Evolutionary conservation across 2,888 invertebrate genomes (phyloP).

Genomic region (Unio pictorum): DNA sequence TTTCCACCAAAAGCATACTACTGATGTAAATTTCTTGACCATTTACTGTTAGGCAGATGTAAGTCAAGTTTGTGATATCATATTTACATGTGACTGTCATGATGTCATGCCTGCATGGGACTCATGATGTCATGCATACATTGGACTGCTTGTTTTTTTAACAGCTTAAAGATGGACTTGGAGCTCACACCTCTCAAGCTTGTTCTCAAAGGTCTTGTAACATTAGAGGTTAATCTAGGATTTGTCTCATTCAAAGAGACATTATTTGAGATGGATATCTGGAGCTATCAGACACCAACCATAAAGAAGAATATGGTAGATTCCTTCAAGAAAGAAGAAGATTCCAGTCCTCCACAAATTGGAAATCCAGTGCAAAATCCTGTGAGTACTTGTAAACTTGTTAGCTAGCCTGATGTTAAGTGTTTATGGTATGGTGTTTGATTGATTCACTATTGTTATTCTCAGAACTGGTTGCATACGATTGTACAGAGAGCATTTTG

Average conservation of each 20-base stretch:
- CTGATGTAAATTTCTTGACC: too few relatives aligned
- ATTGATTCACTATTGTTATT: too few relatives aligned
- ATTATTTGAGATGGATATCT: slow-evolving; percentile 13
- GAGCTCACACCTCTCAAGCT: slow-evolving; percentile 15
- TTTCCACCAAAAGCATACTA: too few relatives aligned
- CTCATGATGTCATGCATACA: slow-evolving; percentile 15
- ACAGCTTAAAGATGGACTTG: slow-evolving; percentile 16
- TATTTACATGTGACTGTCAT: background rate
- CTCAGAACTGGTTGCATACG: too few relatives aligned
- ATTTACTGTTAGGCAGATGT: too few relatives aligned
- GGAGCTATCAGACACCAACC: slow-evolving; percentile 14
- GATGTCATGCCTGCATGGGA: background rate
- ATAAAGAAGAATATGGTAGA: slow-evolving; percentile 34
- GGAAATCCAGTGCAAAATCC: slow-evolving; percentile 6
- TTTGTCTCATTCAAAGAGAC: slow-evolving; percentile 11
- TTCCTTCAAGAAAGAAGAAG: slow-evolving; percentile 34
- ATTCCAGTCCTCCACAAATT: slow-evolving; percentile 33
- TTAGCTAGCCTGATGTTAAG: too few relatives aligned
- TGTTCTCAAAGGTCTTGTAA: slow-evolving; percentile 14
- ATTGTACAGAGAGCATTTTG: too few relatives aligned
- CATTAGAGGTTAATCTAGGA: slow-evolving; percentile 11
- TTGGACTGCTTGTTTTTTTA: background rate
- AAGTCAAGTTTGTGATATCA: slow-evolving; percentile 22
- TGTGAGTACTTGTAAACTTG: slow-evolving; percentile 7
- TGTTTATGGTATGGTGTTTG: too few relatives aligned